Base-by-base conservation (phyloP, 2,113 vertebrate genomes). In the Galemys pyrenaicus region DNA sequence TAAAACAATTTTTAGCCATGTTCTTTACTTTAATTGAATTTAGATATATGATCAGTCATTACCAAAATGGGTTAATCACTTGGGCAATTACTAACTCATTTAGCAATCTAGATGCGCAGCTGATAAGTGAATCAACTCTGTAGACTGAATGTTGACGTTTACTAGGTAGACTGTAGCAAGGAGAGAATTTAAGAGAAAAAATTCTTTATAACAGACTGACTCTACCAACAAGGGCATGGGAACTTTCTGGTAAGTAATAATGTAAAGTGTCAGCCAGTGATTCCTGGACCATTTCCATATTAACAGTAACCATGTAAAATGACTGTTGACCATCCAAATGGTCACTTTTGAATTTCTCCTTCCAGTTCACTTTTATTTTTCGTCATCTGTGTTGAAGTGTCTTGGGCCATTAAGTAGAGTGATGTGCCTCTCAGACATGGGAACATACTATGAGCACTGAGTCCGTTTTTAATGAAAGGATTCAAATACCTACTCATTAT, bases 391-490 rank as follows among this genome's bases (percentile, higher is more conserved):
- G n/a, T 16, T 64, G 17, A 17, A 74, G 39, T 24, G 20, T 9
- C 8, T 41, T 32, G 46, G 68, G 39, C 30, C 46, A 41, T 35
- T 28, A 68, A 17, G 13, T 13, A 73, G 37, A 78, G 0, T 3
- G 41, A 22, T 1, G 3, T 44, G 28, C 44, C 73, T 81, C 39
- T 92, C 56, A 51, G 87, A 70, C 77, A 54, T 49, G 32, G 20
- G 15, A 46, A 46, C 26, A 32, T 19, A 64, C 91, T 67, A 81
- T 71, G 13, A 51, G 39, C 39, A 24, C 51, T 9, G 35, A 41
- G 6, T 2, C 71, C 97, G 94, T 93, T 97, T 97, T 95, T 30
- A 87, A 94, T 22, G 96, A 94, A 82, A 67, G 80, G 64, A 93
- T 92, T 35, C 84, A 96, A 89, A 49, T 26, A 87, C 86, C 95